A percentile compares a stretch with the other conserved stretches of the same genome.
Conservation (phyloP, 2,113 vertebrate genomes). For the Perca schrenkii region DNA sequence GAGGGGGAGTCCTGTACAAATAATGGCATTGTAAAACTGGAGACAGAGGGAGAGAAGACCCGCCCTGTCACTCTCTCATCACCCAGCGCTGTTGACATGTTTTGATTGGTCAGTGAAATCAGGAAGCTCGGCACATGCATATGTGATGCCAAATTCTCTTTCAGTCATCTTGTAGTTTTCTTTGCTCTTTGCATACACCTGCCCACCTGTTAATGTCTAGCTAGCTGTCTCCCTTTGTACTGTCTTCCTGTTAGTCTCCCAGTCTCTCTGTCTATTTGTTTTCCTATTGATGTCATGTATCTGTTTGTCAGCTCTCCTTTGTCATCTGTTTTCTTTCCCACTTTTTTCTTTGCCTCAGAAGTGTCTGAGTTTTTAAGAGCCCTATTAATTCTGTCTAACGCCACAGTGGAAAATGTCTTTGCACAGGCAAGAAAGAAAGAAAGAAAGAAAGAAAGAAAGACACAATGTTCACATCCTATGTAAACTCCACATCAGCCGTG, state of each 20-base stretch:
- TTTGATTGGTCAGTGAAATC: conserved; percentile 43
- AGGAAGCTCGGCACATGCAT: background rate
- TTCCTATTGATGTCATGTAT: conserved; percentile 20
- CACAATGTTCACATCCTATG: background rate
- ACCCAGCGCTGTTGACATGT: conserved; percentile 30
- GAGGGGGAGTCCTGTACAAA: conserved; percentile 75
- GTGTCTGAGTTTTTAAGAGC: conserved; percentile 64
- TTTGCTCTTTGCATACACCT: background rate
- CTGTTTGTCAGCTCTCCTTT: conserved; percentile 18
- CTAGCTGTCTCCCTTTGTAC: background rate
- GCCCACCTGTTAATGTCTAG: conserved; percentile 5
- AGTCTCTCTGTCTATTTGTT: conserved; percentile 6
- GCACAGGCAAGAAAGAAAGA: conserved; percentile 14
- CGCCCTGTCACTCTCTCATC: conserved; percentile 62
- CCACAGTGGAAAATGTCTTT: conserved; percentile 56
- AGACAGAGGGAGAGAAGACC: conserved; percentile 50
- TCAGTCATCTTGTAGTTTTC: background rate
- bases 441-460: background rate
- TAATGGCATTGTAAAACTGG: conserved; percentile 79
- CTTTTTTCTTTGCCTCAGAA: conserved; percentile 30
- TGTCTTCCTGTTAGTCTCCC: background rate
- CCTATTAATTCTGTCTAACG: conserved; percentile 63
- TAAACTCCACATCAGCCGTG: conserved; percentile 1
- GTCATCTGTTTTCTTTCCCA: conserved; percentile 50
- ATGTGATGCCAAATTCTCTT: background rate